These are phyloP conservation scores for Antidorcas marsupialis DNA, from an alignment of 2,113 vertebrate genomes.

Conservation along the genomic window DNA sequence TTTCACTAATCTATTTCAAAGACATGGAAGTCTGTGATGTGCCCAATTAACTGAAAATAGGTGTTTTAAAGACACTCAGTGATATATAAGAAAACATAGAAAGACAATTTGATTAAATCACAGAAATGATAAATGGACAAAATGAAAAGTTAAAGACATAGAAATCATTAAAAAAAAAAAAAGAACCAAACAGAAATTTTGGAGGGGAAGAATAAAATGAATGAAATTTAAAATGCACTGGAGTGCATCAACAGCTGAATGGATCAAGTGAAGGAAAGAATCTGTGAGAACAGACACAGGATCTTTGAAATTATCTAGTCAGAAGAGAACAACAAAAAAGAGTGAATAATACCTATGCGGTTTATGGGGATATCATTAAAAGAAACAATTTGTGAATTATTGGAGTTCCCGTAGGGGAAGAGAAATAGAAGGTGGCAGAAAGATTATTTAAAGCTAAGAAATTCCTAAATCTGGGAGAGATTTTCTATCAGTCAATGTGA, in stretches of 20 bases:
- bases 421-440: background rate
- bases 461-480: background rate
- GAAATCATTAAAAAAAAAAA: background rate
- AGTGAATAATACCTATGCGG: background rate
- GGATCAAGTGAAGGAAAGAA: background rate
- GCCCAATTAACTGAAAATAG: background rate
- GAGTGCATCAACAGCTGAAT: background rate
- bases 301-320: background rate
- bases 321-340: background rate
- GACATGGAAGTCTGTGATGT: background rate
- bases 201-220: background rate
- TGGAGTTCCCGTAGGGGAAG: background rate
- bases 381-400: background rate
- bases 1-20: background rate
- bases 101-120: background rate
- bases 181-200: background rate
- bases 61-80: background rate
- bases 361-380: background rate
- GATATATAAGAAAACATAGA: background rate
- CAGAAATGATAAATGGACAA: background rate
- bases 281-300: background rate
- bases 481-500: background rate
- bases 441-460: background rate
- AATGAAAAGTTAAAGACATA: background rate
- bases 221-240: background rate